Base-by-base conservation (phyloP, 2,888 invertebrate species). In the Tetranychus truncatus region DNA sequence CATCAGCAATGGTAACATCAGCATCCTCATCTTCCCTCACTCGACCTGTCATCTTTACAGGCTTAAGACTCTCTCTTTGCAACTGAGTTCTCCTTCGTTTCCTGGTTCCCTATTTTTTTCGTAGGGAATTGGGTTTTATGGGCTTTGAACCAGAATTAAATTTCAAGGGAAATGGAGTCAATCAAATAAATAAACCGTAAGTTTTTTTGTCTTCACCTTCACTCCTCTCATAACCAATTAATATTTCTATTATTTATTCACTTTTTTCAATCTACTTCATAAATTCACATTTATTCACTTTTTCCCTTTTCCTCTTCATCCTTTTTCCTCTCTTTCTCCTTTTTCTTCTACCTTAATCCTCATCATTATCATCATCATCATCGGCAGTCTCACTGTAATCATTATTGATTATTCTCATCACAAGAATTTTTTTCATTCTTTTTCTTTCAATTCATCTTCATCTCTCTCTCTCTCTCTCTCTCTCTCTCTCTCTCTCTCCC, bases 301-400 rank as follows among this genome's bases (percentile, higher is more conserved):
- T 45, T 11, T 9, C 44, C 24, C 24, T 44, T 24, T 24, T 24
- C 24, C 44, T 72, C 34, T 45, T 24, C 24, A n/a, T 72, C 34
- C n/a, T 44, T 45, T 72, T 72, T 44, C 6, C 72, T 72, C 72
- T 24, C 34, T n/a, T 9, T 72, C 44, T 72, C n/a, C 55, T 55
- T 55, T 24, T 34, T 34, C 34, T 34, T 34, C 34, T 15, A 55
- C 55, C 55, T 55, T 55, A 55, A 55, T 55, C 55, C 55, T 55
- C 55, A 55, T 55, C 55, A 55, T 55, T 55, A 55, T 55, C 55
- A 55, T 55, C 55, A 15, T 55, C 55, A 55, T 55, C 55, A 55
- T 55, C 55, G 15, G 9, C 69, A 24, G 21, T 18, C 34, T 69
- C n/a, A 24, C 69, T 24, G 69, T 24, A 24, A 24, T 24, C 69